A percentile compares a stretch with the other conserved stretches of the same genome.
phyloP scores from a whole-genome alignment of 2,113 vertebrate genomes.

The Prochilodus magdalenae region DNA sequence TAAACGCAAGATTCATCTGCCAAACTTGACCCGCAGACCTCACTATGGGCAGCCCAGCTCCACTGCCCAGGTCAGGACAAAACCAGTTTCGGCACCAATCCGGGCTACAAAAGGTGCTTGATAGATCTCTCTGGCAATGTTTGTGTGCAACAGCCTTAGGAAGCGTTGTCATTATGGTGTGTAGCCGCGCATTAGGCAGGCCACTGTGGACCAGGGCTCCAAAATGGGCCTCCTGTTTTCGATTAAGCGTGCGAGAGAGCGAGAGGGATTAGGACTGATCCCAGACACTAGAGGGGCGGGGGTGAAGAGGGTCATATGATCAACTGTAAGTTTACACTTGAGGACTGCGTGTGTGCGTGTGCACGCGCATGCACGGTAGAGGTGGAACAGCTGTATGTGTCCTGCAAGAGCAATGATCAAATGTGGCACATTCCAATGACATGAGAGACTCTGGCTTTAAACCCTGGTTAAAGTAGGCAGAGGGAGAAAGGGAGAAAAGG shows the following conservation, averaged over 20 bases:
- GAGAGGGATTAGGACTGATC: slow-evolving; percentile 46
- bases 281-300: slow-evolving; percentile 30
- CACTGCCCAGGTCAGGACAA: too few species aligned
- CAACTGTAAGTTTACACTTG: slow-evolving; percentile 48
- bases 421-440: slow-evolving; percentile 42
- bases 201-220: slow-evolving; percentile 24
- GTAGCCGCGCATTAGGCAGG: slow-evolving; percentile 18
- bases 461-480: slow-evolving; percentile 9
- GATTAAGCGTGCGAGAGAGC: slow-evolving; percentile 38
- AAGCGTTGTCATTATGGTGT: slow-evolving; percentile 13
- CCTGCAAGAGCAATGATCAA: slow-evolving; percentile 42
- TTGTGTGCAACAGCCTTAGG: not conserved
- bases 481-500: slow-evolving; percentile 11
- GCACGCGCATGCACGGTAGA: not conserved
- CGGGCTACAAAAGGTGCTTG: not conserved
- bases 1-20: too few species aligned
- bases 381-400: slow-evolving; percentile 35
- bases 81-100: not conserved
- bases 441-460: slow-evolving; percentile 16
- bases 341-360: slow-evolving; percentile 6
- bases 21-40: too few species aligned
- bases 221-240: slow-evolving; percentile 45
- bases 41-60: too few species aligned
- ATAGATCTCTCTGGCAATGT: not conserved
- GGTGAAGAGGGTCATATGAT: slow-evolving; percentile 41